Evolutionary conservation across 2,888 invertebrate species (phyloP), one percentile per base, ranked within the genome.

Genomic region (Drosophila subquinaria): DNA sequence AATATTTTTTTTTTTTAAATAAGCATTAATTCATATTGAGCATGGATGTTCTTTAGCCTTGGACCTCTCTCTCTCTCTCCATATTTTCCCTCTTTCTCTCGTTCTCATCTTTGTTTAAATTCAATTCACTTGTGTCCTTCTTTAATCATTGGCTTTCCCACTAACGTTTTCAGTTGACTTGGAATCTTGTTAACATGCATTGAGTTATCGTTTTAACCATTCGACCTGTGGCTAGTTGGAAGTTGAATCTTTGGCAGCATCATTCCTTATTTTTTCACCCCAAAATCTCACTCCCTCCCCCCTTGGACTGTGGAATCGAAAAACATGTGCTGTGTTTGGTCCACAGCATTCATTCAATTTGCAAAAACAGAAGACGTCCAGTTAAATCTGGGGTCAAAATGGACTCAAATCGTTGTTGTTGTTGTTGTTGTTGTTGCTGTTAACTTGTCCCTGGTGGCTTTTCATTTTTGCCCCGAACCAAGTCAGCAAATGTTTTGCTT

Each of bases 341-440:
- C 56, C 53, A 68, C 67, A 73, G 65, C 71, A 61, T 72, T 81
- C 79, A 82, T 82, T 86, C 81, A 76, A 86, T 82, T 82, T 82
- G 76, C 64, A 67, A 67, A 79, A 76, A 76, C 76, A 86, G 50
- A 69, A 47, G 36, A 52, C 4, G 45, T 11, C 68, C 42, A 66
- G 69, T 62, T 76, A 61, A 69, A 38, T 55, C 64, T 62, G 50
- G 42, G 78, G 64, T 76, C 73, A 65, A 36, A 62, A 55, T 42
- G 40, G 27, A 52, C 30, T 47, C 33, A 40, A 50, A 40, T 36
- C 48, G 42, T 42, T 57, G 27, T 35, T 36, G 38, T 38, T 38
- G n/a, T 43, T 36, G 27, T 36, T 40, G 42, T 35, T 57, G 27
- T 27, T 27, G 30, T 30, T 13, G 60, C 43, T 40, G 35, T 36